phyloP scores from a whole-genome alignment of 2,888 invertebrate genomes.

The Nesidiocoris tenuis region DNA sequence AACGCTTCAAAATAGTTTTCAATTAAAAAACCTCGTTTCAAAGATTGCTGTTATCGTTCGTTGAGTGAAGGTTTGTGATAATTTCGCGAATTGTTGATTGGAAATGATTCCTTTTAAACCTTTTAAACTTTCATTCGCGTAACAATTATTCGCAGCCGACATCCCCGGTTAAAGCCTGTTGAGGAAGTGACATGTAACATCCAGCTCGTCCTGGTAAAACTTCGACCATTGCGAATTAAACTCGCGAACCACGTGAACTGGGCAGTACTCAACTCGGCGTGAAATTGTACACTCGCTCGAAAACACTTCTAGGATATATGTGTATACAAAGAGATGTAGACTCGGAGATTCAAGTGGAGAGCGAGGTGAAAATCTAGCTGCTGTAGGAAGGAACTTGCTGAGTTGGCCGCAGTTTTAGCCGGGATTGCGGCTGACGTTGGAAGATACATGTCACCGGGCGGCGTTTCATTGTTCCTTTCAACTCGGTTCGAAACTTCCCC shows the following conservation, averaged over 20 bases:
- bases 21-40: no score
- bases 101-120: no score
- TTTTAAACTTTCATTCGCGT: no score
- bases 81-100: no score
- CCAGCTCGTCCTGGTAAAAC: not conserved
- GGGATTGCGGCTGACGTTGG: not conserved
- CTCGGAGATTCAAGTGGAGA: not conserved
- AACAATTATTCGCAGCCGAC: no score
- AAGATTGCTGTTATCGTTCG: no score
- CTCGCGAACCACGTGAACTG: not conserved
- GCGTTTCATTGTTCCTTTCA: not conserved
- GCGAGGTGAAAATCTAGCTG: not conserved
- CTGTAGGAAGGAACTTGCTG: not conserved
- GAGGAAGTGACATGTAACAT: not conserved
- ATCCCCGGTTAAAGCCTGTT: no score
- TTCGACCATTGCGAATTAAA: not conserved
- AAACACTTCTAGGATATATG: not conserved
- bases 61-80: no score
- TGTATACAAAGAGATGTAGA: not conserved
- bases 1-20: no score
- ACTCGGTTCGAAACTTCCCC: not conserved
- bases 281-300: not conserved
- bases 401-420: not conserved
- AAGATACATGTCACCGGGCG: not conserved
- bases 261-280: not conserved